phyloP scores from a whole-genome alignment of 2,797 vertebrate genomes.

The Cuculus canorus region DNA sequence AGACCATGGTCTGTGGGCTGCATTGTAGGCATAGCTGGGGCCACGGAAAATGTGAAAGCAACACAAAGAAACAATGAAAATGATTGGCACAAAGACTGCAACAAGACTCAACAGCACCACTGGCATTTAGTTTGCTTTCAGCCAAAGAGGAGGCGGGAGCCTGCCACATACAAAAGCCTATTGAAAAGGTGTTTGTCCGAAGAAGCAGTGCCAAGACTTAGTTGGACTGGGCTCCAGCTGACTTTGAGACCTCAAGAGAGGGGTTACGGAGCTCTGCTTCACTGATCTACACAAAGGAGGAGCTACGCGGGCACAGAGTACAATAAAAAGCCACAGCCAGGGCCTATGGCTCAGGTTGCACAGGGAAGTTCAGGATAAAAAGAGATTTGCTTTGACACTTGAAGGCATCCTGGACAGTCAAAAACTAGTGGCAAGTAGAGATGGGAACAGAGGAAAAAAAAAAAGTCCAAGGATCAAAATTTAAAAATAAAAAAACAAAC shows the following conservation, averaged over 20 bases:
- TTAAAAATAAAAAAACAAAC: too few relatives aligned
- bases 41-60: conserved; percentile 49
- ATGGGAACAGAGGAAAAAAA: neutral
- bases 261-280: neutral
- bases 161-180: conserved; percentile 50
- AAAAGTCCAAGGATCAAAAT: neutral
- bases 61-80: conserved; percentile 57
- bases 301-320: neutral
- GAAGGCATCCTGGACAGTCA: neutral
- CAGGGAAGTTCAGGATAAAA: neutral
- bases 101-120: conserved; percentile 30
- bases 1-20: conserved; percentile 52
- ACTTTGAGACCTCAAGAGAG: conserved; percentile 19
- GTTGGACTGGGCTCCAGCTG: conserved; percentile 24
- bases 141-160: conserved; percentile 36
- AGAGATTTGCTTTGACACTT: neutral
- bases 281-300: neutral
- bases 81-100: conserved; percentile 53
- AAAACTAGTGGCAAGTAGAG: neutral
- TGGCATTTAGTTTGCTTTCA: conserved; percentile 33
- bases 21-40: conserved; percentile 56
- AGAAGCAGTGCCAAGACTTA: conserved; percentile 37
- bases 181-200: conserved; percentile 62
- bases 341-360: neutral
- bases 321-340: neutral